phyloP scores from a whole-genome alignment of 2,797 vertebrate species.

The Brotula barbata region DNA sequence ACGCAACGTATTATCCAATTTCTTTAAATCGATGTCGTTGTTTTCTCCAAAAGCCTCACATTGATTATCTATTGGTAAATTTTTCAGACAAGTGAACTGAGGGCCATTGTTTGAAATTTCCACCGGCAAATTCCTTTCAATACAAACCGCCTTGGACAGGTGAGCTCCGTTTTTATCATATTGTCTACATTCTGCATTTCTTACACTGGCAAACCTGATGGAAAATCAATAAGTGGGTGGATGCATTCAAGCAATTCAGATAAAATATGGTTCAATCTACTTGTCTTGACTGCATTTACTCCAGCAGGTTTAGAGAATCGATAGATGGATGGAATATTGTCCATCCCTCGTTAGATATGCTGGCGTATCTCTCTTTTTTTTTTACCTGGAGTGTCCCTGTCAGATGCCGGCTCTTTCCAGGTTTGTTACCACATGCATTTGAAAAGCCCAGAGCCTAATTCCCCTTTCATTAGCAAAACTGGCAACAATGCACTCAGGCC shows the following conservation, averaged over 20 bases:
- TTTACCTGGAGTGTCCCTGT: no score
- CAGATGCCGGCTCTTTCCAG: constrained; percentile 22
- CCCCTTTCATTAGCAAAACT: constrained; percentile 55
- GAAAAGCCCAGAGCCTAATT: constrained; percentile 41
- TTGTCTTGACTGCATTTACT: no score
- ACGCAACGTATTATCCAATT: constrained; percentile 36
- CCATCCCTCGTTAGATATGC: background rate
- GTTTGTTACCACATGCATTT: constrained; percentile 27
- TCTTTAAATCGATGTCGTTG: constrained; percentile 33
- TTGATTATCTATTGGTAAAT: no score
- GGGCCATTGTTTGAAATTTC: no score
- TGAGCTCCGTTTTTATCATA: background rate
- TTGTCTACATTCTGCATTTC: background rate
- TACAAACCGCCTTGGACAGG: background rate
- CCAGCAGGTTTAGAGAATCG: no score
- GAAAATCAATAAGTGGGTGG: constrained; percentile 1
- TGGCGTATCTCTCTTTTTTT: no score
- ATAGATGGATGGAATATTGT: background rate
- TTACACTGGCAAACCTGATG: background rate
- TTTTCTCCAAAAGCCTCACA: no score
- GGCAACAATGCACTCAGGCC: constrained; percentile 42
- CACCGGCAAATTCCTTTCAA: background rate
- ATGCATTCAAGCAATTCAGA: background rate
- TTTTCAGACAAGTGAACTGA: no score
- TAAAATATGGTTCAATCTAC: background rate